Percentiles rank a stretch among this genome's conserved stretches.
Evolutionary conservation across 2,888 invertebrate species (phyloP).

Genomic region (Stenotaenia linearis): DNA sequence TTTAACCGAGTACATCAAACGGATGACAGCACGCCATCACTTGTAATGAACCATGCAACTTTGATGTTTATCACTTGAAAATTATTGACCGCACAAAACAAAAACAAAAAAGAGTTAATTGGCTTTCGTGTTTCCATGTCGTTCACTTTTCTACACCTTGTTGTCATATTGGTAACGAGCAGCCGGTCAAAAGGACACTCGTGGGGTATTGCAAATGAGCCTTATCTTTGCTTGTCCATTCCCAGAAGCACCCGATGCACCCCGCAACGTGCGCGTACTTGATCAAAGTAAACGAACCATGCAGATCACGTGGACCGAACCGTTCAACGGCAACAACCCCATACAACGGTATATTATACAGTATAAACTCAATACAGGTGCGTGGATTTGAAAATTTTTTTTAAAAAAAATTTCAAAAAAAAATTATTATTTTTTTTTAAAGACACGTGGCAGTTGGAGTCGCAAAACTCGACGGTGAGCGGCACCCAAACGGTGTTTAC

Average conservation of each 20-base stretch:
- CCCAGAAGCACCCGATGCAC: slow-evolving; percentile 78
- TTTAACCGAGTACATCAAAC: not conserved
- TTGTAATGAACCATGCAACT: not conserved
- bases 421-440: no score
- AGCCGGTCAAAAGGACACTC: not conserved
- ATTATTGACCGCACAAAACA: not conserved
- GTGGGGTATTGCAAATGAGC: not conserved
- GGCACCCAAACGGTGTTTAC: slow-evolving; percentile 31
- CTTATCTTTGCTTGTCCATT: slow-evolving; percentile 11
- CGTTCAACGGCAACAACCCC: slow-evolving; percentile 85
- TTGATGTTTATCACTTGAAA: not conserved
- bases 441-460: slow-evolving; percentile 33
- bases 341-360: slow-evolving; percentile 84
- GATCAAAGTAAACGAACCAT: slow-evolving; percentile 87
- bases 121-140: not conserved
- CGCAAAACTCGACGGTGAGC: slow-evolving; percentile 31
- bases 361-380: slow-evolving; percentile 64
- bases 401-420: no score
- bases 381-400: not conserved
- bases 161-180: not conserved
- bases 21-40: not conserved
- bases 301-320: slow-evolving; percentile 87
- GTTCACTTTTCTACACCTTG: not conserved
- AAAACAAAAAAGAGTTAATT: not conserved
- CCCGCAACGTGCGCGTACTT: slow-evolving; percentile 77